These are phyloP conservation scores for Otolemur crassicaudatus DNA, from an alignment of 2,797 vertebrate genomes.

Conservation along the genomic window DNA sequence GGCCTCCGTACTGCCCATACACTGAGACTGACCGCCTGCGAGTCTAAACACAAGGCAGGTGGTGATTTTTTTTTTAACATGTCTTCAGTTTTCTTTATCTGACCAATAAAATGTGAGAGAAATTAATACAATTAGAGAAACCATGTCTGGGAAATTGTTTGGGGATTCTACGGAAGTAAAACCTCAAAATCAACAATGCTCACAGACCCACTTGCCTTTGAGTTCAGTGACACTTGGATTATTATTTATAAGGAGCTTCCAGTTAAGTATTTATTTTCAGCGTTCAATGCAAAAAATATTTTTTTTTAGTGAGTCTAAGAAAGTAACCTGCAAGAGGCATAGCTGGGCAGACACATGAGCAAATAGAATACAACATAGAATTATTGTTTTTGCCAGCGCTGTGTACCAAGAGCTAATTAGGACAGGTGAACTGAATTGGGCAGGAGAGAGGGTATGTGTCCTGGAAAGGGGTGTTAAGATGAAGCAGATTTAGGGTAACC, in stretches of 20 bases:
- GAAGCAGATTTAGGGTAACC: background rate
- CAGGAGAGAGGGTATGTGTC: background rate
- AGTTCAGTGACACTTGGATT: background rate
- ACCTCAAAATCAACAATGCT: slow-evolving; percentile 9
- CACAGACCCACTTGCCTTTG: background rate
- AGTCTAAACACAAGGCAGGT: slow-evolving; percentile 87
- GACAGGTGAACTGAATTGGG: background rate
- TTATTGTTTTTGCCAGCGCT: background rate
- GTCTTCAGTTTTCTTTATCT: background rate
- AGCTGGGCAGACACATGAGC: background rate
- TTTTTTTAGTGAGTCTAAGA: background rate
- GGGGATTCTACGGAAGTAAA: background rate
- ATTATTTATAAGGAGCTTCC: background rate
- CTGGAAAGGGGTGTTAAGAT: background rate
- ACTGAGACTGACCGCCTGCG: slow-evolving; percentile 88
- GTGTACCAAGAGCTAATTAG: background rate
- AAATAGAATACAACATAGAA: background rate
- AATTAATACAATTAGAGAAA: background rate
- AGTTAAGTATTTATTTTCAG: background rate
- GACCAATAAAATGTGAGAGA: slow-evolving; percentile 11
- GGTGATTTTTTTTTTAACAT: background rate
- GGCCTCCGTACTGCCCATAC: slow-evolving; percentile 93
- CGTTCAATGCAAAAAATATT: background rate
- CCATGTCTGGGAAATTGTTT: background rate
- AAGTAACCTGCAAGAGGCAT: background rate